These are phyloP conservation scores for Aegithalos caudatus DNA, from an alignment of 2,113 vertebrate genomes.

Conservation along the genomic window DNA sequence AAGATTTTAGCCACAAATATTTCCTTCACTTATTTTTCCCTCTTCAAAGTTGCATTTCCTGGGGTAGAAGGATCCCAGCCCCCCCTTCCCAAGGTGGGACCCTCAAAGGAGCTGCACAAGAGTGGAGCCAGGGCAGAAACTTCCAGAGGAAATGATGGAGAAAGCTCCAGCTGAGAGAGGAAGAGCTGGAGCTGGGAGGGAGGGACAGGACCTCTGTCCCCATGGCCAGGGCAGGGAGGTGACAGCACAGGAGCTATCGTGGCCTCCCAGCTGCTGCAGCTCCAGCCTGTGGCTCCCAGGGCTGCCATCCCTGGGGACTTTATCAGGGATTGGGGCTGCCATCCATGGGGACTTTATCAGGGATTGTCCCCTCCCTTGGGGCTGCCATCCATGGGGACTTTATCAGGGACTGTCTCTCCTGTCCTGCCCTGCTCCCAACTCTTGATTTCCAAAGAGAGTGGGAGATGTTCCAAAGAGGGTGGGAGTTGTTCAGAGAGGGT, in stretches of 20 bases:
- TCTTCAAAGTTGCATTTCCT: neutral
- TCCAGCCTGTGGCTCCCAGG: neutral
- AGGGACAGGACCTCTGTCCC: neutral
- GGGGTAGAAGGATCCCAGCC: neutral
- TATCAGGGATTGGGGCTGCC: neutral
- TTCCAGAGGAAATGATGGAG: neutral
- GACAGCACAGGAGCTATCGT: slow-evolving; percentile 16
- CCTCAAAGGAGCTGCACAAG: neutral
- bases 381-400: neutral
- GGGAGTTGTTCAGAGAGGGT: too few species aligned
- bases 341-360: neutral
- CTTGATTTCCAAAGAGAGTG: neutral
- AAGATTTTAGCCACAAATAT: neutral
- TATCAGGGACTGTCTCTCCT: neutral
- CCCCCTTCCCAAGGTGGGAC: neutral
- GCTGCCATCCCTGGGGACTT: neutral
- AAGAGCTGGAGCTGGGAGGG: neutral
- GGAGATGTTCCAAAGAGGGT: too few species aligned
- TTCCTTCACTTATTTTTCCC: neutral
- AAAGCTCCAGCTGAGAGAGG: neutral
- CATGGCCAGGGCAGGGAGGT: neutral
- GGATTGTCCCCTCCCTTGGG: too few species aligned
- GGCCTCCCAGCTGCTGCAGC: slow-evolving; percentile 34
- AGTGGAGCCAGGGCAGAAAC: neutral
- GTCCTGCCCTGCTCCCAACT: neutral